Base-by-base conservation (phyloP, 2,888 invertebrate genomes). In the Neoscelio sp. region DNA sequence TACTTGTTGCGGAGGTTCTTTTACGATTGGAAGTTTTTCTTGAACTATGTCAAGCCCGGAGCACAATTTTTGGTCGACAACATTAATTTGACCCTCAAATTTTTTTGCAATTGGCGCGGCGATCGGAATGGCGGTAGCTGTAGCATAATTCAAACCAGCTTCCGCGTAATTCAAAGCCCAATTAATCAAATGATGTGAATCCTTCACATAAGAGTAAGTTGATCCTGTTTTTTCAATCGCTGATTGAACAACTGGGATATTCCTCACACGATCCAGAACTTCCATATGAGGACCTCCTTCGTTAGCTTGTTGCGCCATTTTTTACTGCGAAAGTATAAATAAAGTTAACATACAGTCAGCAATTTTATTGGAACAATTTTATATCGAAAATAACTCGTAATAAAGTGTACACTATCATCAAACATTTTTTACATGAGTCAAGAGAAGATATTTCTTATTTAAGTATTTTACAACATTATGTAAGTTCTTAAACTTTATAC, bases 91-190 rank as follows among this genome's bases (percentile, higher is more conserved):
- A 0, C 90, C 91, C 82, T 93, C 92, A 6, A 93, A 89, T 78
- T 91, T 91, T 65, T 91, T 91, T 0, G 92, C 91, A 0, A 93
- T 89, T 0, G 92, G 92, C 0, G 88, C 88, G 1, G 92, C 91
- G 20, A 92, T 89, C 1, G 92, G 92, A 42, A 88, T 91, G 12
- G 92, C 92, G 8, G 91, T 91, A 58, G 92, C 91, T 0, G 92
- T 91, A 0, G 92, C 93, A 80, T 91, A 92, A 78, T 91, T 77
- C 10, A 92, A 88, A 0, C 92, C 92, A 62, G 89, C 91, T 87
- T 93, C 93, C 1, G 93, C 93, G 10, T 92, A 92, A 62, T 89
- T 90, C 6, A 93, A 85, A 0, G 93, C 92, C 92, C 92, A 93
- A 80, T 92, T 91, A 18, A 93, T 89, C 30, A 93, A 84, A 30